Base-by-base conservation (phyloP, 2,888 invertebrate genomes). In the Nephrotoma appendiculata region DNA sequence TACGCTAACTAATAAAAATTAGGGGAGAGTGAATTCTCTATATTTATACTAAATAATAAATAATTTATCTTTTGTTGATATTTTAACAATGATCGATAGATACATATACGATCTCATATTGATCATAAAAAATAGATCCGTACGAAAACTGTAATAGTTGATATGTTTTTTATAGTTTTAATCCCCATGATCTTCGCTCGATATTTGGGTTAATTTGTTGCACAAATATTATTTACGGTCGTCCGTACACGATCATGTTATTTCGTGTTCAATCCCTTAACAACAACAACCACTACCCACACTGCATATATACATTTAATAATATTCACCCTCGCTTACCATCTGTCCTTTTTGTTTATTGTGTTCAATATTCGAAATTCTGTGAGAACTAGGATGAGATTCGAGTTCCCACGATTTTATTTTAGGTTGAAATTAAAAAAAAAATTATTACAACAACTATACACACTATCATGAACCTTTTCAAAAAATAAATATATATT, bases 331-430 rank as follows among this genome's bases (percentile, higher is more conserved):
- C 86, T 86, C 86, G 86, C 86, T 86, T 86, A 57, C 86, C 86
- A 86, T 86, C 86, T 86, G 86, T 44, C 86, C 86, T 86, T 41
- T 84, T 84, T 84, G 12, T 84, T 41, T 41, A n/a, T 84, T n/a
- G 6, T 42, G 43, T 42, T n/a, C 11, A 42, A 41, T 86, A 48
- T 86, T 48, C 31, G 52, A 52, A 48, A 86, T 52, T 86, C 44
- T 57, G 90, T 90, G 90, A 90, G 90, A 90, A 90, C 90, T 88
- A 86, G 88, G 88, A 87, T 87, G 87, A 89, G 89, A 89, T 88
- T 88, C 88, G 89, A 87, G 89, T 90, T 90, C 90, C 90, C 90
- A 90, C 90, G 90, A 88, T 89, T 89, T 88, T 88, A 84, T 71
- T 71, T 71, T 9, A 71, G 71, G 71, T 31, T 71, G 31, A 84